Evolutionary conservation across 2,888 invertebrate species (phyloP), one percentile per base, ranked within the genome.

Genomic region (Xylota sylvarum): DNA sequence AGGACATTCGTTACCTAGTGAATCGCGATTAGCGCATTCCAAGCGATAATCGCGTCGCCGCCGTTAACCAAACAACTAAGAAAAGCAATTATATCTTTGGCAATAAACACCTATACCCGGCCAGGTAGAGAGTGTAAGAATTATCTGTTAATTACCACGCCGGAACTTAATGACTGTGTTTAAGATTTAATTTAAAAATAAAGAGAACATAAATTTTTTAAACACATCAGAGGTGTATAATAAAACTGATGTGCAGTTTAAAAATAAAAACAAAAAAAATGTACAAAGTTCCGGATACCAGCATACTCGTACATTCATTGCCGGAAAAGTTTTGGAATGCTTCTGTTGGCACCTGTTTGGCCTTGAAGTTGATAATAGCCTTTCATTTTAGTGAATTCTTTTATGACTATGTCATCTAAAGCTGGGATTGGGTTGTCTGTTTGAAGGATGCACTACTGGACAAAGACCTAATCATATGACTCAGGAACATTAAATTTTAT

Each of bases 161-260:
- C 32, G 32, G 17, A 14, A 5, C 23, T 60, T 60, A 40, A 60
- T 40, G 58, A 14, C 32, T 23, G 58, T 40, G 23, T 60, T 60
- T 43, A 43, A 43, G 14, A 43, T 65, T 50, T 19, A 65, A 65
- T 65, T 65, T 65, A 46, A 32, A 48, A 48, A 30, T 2, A 14
- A 27, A 46, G 50, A 50, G 65, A 65, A 65, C 65, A 35, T 50
- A 19, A 65, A 50, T 35, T 65, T 35, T 65, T n/a, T n/a, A 17
- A 50, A 30, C 23, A 23, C 23, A 23, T 23, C 23, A 23, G 23
- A 1, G 23, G 23, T 23, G 23, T 1, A 23, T 23, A 32, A 32
- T 65, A 30, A 65, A 65, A 14, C 17, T 14, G 35, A 48, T 10
- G 32, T 65, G 64, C 10, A 19, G 48, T 46, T 35, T 14, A 35